Evolutionary conservation across 2,113 vertebrate species (phyloP).

Genomic region (Hemiprocne comata): DNA sequence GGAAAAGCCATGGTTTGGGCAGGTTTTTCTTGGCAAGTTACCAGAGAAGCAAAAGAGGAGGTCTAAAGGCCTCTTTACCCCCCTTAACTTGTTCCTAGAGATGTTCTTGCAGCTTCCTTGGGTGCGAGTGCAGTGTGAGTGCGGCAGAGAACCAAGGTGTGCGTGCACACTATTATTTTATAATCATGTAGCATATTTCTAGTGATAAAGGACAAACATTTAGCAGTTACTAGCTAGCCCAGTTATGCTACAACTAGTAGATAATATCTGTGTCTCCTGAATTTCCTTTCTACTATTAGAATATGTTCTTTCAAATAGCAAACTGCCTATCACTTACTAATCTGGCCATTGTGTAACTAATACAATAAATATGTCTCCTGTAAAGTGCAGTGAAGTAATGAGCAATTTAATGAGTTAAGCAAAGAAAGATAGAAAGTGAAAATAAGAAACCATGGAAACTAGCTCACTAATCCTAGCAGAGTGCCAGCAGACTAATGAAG

Average conservation of each 20-base stretch:
- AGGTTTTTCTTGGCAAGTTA: not conserved
- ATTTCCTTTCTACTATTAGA: constrained; percentile 70
- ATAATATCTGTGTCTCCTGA: constrained; percentile 62
- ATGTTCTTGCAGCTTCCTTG: not conserved
- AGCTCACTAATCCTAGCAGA: constrained; percentile 72
- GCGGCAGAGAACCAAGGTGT: not conserved
- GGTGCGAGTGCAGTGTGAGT: not conserved
- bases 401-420: constrained; percentile 78
- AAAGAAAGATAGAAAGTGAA: constrained; percentile 78
- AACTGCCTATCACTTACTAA: constrained; percentile 75
- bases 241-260: constrained; percentile 65
- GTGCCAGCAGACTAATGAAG: constrained; percentile 76
- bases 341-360: constrained; percentile 77
- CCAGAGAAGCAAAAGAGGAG: not conserved
- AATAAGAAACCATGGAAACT: constrained; percentile 79
- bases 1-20: not conserved
- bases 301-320: constrained; percentile 64
- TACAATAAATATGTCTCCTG: constrained; percentile 79
- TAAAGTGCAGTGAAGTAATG: constrained; percentile 76
- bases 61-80: not conserved
- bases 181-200: constrained; percentile 15
- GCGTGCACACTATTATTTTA: accelerated
- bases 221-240: constrained; percentile 34
- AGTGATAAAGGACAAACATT: constrained; percentile 40
- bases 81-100: not conserved